Base-by-base conservation (phyloP, 2,113 vertebrate genomes). In the Hypomesus transpacificus region DNA sequence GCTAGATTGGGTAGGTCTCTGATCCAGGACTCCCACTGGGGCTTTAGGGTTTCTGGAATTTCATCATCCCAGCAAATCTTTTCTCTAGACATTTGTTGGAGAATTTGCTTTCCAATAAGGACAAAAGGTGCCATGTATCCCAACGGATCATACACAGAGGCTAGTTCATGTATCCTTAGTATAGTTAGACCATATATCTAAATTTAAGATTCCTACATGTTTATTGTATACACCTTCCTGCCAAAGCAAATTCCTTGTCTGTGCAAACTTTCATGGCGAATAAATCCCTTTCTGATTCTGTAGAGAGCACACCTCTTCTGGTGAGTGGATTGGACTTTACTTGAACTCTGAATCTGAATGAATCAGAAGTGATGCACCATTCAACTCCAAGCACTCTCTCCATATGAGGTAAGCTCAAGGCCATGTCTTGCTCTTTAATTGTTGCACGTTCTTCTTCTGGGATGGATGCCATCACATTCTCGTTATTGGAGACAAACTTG, bases 221-320 rank as follows among this genome's bases (percentile, higher is more conserved):
- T n/a, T n/a, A n/a, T n/a, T n/a, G n/a, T n/a, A n/a, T n/a, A n/a
- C n/a, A n/a, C n/a, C n/a, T n/a, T n/a, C n/a, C n/a, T n/a, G n/a
- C n/a, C n/a, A n/a, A n/a, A n/a, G n/a, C n/a, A n/a, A n/a, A n/a
- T n/a, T n/a, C n/a, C n/a, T n/a, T n/a, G n/a, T n/a, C n/a, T n/a
- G n/a, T n/a, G n/a, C n/a, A n/a, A n/a, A n/a, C n/a, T n/a, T n/a
- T n/a, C n/a, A n/a, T n/a, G n/a, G n/a, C n/a, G n/a, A n/a, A n/a
- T n/a, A n/a, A n/a, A n/a, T n/a, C n/a, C n/a, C n/a, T n/a, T n/a
- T n/a, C n/a, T n/a, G n/a, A n/a, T n/a, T n/a, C 53, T 2, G 54
- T 70, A 1, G 68, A 70, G n/a, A 70, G 50, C 11, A 62, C 69
- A 14, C 57, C 69, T 71, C 69, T 61, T 61, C 57, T 71, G 24